Conservation (phyloP, 2,888 invertebrate species). For the Hypsopygia costalis region DNA sequence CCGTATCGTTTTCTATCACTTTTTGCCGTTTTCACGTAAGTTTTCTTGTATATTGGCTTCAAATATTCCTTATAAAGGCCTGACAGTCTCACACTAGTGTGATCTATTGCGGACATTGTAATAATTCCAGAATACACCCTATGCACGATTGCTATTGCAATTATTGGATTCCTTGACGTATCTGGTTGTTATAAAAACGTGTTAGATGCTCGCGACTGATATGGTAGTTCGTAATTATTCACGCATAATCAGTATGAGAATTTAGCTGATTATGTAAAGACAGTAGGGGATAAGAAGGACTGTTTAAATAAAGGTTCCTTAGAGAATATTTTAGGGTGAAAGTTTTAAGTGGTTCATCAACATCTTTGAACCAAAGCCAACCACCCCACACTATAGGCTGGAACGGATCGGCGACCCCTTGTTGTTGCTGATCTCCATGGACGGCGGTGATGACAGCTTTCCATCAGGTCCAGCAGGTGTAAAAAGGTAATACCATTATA, state of each 20-base stretch:
- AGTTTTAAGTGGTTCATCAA: too few relatives aligned
- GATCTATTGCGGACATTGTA: constrained; percentile 8
- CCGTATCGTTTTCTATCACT: not conserved
- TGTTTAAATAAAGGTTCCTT: too few relatives aligned
- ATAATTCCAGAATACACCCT: constrained; percentile 14
- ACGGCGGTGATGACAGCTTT: too few relatives aligned
- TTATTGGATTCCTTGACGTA: constrained; percentile 15
- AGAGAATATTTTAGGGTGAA: too few relatives aligned
- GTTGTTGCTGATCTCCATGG: too few relatives aligned
- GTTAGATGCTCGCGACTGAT: not conserved
- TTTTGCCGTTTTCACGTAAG: not conserved
- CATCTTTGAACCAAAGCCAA: too few relatives aligned
- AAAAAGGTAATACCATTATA: too few relatives aligned
- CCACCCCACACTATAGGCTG: too few relatives aligned
- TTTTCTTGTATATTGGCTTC: not conserved
- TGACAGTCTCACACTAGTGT: not conserved
- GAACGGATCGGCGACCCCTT: too few relatives aligned
- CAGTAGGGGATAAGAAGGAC: too few relatives aligned
- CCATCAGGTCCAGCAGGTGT: too few relatives aligned
- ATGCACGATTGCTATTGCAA: constrained; percentile 14
- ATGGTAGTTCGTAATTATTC: not conserved
- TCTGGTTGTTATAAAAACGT: not conserved
- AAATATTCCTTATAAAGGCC: not conserved
- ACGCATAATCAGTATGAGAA: not conserved
- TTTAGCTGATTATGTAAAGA: not conserved